Percentiles rank a stretch among this genome's conserved stretches.
Conservation (phyloP, 1,140 invertebrate genomes). For the Homarus americanus region DNA sequence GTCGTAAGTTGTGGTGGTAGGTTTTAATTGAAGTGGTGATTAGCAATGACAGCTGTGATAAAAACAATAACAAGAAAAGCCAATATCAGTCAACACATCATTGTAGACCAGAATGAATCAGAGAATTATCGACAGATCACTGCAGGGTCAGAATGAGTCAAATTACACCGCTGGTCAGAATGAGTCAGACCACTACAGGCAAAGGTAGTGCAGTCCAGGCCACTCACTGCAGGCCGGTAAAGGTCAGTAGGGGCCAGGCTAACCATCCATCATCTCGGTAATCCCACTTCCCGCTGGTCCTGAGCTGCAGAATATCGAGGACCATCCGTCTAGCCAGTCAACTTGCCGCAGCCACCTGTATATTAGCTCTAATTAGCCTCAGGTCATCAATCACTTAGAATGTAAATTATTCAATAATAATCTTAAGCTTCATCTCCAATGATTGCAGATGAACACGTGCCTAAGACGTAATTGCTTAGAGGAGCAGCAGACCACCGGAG, state of each 20-base stretch:
- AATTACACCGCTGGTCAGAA: too few species aligned
- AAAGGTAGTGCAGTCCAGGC: too few species aligned
- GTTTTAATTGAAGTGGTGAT: too few species aligned
- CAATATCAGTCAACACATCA: too few species aligned
- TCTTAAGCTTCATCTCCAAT: slow-evolving; percentile 50
- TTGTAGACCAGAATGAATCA: too few species aligned
- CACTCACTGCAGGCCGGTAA: not conserved
- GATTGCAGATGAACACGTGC: slow-evolving; percentile 57
- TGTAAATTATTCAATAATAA: slow-evolving; percentile 66
- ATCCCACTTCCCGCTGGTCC: slow-evolving; percentile 30
- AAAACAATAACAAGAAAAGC: too few species aligned
- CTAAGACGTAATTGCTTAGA: slow-evolving; percentile 38
- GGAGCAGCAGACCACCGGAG: slow-evolving; percentile 9
- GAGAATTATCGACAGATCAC: too few species aligned
- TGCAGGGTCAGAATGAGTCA: too few species aligned
- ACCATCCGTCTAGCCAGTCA: slow-evolving; percentile 59
- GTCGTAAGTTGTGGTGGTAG: too few species aligned
- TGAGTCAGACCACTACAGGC: not conserved
- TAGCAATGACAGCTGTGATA: too few species aligned
- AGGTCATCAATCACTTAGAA: slow-evolving; percentile 62
- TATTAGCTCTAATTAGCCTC: slow-evolving; percentile 62
- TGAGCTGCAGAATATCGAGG: slow-evolving; percentile 28
- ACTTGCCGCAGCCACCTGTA: slow-evolving; percentile 47
- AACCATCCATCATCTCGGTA: slow-evolving; percentile 35
- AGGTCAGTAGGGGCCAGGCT: not conserved